Evolutionary conservation across 2,113 vertebrate genomes (phyloP), one percentile per base, ranked within the genome.

Genomic region (Tor tambroides): DNA sequence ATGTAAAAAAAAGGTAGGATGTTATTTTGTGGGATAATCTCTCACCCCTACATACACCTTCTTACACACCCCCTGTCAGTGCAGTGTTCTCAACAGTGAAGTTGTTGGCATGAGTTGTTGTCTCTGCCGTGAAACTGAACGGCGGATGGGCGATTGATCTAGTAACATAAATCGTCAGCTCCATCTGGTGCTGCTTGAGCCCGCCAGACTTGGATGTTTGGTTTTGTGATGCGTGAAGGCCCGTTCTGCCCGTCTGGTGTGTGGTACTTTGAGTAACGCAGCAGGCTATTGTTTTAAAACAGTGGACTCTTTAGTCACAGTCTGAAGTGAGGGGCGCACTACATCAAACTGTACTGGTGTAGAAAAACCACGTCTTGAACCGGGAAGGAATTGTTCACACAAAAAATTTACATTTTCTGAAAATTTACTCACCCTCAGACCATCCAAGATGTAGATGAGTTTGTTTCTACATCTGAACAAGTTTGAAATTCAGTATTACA

Each of bases 121-220:
- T 78, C 80, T 56, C 49, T 74, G 78, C 69, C 32, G 72, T 84
- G 80, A 63, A 76, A 38, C n/a, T 74, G 63, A 82, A 46, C 65
- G 15, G 67, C n/a, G 80, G 59, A 38, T 83, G 80, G 85, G 21
- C 71, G 2, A 43, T 41, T 72, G 67, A 71, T 80, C 78, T 30
- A 28, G 65, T 21, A 6, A 28, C 63, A 51, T 65, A 83, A 59
- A 77, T 26, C 67, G 35, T 81, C 49, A 83, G 43, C 86, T 87
- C 86, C 86, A 87, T 83, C 86, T 87, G 86, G 54, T 83, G 54
- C 80, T 38, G 80, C 71, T 69, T 49, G 54, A 54, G 32, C 30
- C 43, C 35, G 80, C 77, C 46, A 30, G 79, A 71, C 69, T 23
- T 59, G 38, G 23, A 51, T 69, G 32, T 88, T 87, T 86, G 79